Base-by-base conservation (phyloP, 2,113 vertebrate genomes). In the Tupaia tana region DNA sequence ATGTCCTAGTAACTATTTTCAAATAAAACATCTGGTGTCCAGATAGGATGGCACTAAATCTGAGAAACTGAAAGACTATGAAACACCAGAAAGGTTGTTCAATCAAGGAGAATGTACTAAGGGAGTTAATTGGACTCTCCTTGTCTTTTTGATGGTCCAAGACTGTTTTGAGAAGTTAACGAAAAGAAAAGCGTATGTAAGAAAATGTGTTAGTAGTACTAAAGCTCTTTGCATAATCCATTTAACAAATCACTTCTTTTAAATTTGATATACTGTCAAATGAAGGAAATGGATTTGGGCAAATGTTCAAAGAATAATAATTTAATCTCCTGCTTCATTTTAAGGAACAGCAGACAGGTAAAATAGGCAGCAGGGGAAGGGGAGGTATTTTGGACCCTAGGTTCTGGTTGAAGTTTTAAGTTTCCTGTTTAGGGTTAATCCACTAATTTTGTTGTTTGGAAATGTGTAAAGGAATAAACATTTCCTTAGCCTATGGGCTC, bases 11-110 rank as follows among this genome's bases (percentile, higher is more conserved):
- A 97, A 91, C 93, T 91, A 90, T 96, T 97, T 95, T 96, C 89
- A 94, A 96, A 96, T 95, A 97, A 96, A 97, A 97, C 96, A 98
- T 97, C 95, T 97, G 96, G 96, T 90, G 89, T 95, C 96, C 91
- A 97, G 94, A 96, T 85, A 97, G 91, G 64, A 95, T 59, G 77
- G 91, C 96, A 95, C 69, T 97, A 94, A 97, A 97, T 97, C 80
- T 71, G 92, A 90, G 93, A 63, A 93, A 91, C 70, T 52, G 58
- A 95, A 94, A 92, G 93, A 89, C 86, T 85, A 67, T 56, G 58
- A 89, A 90, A 83, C 18, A 87, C 77, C 80, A 61, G 56, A 77
- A 84, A 96, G 93, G 84, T 78, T 94, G 95, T 95, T 89, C 91
- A 79, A 93, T 93, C 86, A 95, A 96, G 95, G 91, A 96, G 96